These are phyloP conservation scores for Zygogramma bicolorata DNA, from an alignment of 2,888 invertebrate genomes.

Conservation along the genomic window DNA sequence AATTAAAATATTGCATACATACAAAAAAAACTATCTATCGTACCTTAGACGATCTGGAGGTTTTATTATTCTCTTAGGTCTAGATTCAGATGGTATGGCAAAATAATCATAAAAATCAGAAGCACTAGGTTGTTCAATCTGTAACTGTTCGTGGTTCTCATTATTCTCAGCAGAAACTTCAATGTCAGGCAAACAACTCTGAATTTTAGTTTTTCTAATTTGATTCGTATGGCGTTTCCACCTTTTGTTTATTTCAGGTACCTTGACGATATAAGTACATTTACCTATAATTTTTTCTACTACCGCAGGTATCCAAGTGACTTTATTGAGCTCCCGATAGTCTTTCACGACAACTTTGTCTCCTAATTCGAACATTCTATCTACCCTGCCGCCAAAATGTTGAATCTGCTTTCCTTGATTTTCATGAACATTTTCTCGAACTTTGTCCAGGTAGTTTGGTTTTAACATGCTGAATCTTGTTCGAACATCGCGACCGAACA, in stretches of 20 bases:
- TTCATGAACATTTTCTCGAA: background rate
- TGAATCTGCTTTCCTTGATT: constrained; percentile 11
- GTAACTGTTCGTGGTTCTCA: background rate
- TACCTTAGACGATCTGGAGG: background rate
- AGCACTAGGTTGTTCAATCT: background rate
- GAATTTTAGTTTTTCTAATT: constrained; percentile 6
- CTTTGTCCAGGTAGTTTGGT: background rate
- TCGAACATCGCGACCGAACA: constrained; percentile 20
- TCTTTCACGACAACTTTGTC: constrained; percentile 20
- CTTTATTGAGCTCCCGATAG: constrained; percentile 14
- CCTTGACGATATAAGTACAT: background rate
- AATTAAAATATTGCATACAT: no score
- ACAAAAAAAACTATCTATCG: background rate
- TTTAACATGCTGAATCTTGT: no score
- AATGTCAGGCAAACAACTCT: background rate
- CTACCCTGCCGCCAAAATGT: background rate
- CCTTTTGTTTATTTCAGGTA: background rate
- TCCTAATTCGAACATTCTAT: constrained; percentile 3
- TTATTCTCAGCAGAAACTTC: background rate
- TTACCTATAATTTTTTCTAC: constrained; percentile 23
- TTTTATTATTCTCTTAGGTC: background rate
- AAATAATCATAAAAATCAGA: background rate
- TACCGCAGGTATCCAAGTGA: constrained; percentile 9
- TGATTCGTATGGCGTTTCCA: constrained; percentile 28
- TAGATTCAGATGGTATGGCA: background rate